Conservation (phyloP, 2,888 invertebrate species). For the Andrena bucephala region DNA sequence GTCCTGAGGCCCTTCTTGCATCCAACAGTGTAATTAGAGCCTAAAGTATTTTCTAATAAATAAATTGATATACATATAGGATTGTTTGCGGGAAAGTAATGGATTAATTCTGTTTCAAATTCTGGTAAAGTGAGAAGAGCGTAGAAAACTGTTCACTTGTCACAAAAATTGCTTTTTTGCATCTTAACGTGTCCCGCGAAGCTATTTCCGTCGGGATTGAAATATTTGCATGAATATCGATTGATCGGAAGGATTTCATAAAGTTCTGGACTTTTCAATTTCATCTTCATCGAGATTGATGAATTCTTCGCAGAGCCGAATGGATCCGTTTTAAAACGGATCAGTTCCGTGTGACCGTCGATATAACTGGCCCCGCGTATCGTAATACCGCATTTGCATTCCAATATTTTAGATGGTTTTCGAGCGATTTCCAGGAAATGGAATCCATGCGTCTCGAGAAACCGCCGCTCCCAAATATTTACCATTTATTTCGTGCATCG, state of each 20-base stretch:
- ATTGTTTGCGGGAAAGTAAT: neutral
- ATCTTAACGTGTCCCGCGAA: conserved; percentile 21
- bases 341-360: conserved; percentile 26
- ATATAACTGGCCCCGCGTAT: conserved; percentile 4
- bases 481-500: conserved; percentile 29
- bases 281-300: conserved; percentile 46
- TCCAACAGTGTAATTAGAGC: too few species aligned
- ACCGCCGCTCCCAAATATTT: conserved; percentile 7
- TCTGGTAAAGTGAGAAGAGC: neutral
- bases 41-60: neutral
- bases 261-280: conserved; percentile 33
- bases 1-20: too few species aligned
- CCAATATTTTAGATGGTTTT: conserved; percentile 29
- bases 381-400: conserved; percentile 41
- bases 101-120: neutral
- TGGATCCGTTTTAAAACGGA: conserved; percentile 42
- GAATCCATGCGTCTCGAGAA: conserved; percentile 27
- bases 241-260: conserved; percentile 24
- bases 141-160: neutral
- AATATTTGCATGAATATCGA: conserved; percentile 38
- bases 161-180: conserved; percentile 2
- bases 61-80: neutral
- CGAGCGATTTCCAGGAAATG: conserved; percentile 1
- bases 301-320: conserved; percentile 32
- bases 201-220: conserved; percentile 35